Conservation (phyloP, 1,140 invertebrate genomes). For the Tetramorium simillimum region DNA sequence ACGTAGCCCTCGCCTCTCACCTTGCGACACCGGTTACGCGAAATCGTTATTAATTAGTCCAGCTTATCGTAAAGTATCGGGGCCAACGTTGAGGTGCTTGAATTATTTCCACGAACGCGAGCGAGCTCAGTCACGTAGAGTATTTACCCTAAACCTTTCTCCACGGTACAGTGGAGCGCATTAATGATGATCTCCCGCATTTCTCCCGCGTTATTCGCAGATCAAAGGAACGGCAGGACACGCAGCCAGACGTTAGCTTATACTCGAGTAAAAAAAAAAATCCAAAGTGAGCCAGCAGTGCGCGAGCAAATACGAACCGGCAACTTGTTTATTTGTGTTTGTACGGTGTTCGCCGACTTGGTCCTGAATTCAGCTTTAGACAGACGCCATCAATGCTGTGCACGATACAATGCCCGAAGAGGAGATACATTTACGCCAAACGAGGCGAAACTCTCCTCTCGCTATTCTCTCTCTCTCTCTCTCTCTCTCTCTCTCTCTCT, state of each 20-base stretch:
- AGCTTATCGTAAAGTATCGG: slow-evolving; percentile 46
- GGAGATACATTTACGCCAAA: slow-evolving; percentile 16
- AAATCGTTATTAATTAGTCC: slow-evolving; percentile 65
- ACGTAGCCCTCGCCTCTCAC: background rate
- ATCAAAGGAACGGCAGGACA: background rate
- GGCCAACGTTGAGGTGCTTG: slow-evolving; percentile 15
- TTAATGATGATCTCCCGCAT: background rate
- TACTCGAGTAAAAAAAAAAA: background rate
- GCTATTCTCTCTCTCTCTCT: background rate
- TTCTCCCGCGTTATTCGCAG: background rate
- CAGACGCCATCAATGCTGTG: background rate
- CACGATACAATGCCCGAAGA: background rate
- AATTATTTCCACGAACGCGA: slow-evolving; percentile 56
- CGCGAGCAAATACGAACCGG: background rate
- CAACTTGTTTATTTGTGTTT: background rate
- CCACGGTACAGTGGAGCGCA: background rate
- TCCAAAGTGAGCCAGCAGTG: background rate
- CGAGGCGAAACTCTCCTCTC: background rate
- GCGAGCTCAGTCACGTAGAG: slow-evolving; percentile 17
- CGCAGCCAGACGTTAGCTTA: background rate
- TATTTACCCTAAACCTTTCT: slow-evolving; percentile 46
- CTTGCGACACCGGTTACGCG: slow-evolving; percentile 36
- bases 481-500: background rate
- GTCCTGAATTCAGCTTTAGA: background rate
- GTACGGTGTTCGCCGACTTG: background rate